These are phyloP conservation scores for Argentina silus DNA, from an alignment of 2,797 vertebrate species.

Conservation along the genomic window DNA sequence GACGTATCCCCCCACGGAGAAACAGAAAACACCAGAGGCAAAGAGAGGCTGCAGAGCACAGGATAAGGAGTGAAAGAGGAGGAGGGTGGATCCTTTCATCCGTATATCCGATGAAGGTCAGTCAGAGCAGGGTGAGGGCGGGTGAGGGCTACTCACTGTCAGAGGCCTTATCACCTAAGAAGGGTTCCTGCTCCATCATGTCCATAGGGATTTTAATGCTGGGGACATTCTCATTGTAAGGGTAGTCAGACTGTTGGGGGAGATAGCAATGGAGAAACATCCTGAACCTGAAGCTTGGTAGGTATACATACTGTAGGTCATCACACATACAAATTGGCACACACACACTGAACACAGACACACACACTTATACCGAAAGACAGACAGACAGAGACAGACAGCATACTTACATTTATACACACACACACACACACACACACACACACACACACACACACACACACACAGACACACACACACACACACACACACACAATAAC, in stretches of 20 bases:
- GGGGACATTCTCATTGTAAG: constrained; percentile 95
- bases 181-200: constrained; percentile 98
- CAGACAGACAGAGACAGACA: no score
- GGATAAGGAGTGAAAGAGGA: constrained; percentile 8
- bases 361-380: no score
- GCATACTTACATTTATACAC: no score
- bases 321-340: neutral
- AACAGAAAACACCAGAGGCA: neutral
- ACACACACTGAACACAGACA: no score
- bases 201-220: constrained; percentile 99
- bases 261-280: constrained; percentile 44
- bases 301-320: no score
- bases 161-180: constrained; percentile 94
- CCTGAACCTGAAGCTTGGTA: constrained; percentile 29
- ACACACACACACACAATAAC: neutral
- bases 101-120: neutral
- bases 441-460: neutral
- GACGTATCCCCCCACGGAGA: constrained; percentile 4
- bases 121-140: constrained; percentile 10
- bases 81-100: constrained; percentile 15
- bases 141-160: constrained; percentile 93
- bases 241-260: constrained; percentile 96
- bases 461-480: neutral
- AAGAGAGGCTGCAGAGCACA: constrained; percentile 23
- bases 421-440: neutral